Evolutionary conservation across 2,888 invertebrate genomes (phyloP).

Genomic region (Drosophila cognata): DNA sequence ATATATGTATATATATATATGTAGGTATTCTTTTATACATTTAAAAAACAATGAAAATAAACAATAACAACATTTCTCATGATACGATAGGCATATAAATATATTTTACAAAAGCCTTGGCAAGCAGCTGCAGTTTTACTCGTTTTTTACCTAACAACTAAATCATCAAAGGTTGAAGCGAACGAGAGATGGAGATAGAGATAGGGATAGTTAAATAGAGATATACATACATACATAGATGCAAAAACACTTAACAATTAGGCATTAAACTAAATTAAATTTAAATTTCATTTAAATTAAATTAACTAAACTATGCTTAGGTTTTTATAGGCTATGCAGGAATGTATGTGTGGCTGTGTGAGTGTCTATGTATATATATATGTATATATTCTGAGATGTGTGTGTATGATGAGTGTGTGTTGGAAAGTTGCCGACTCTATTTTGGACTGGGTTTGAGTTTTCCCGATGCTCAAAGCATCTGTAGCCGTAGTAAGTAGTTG

Average conservation of each 20-base stretch:
- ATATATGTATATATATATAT: slow-evolving; percentile 24
- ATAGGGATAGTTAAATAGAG: slow-evolving; percentile 17
- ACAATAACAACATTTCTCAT: slow-evolving; percentile 75
- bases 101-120: slow-evolving; percentile 79
- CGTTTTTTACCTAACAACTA: slow-evolving; percentile 38
- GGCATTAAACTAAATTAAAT: slow-evolving; percentile 77
- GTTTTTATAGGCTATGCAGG: slow-evolving; percentile 67
- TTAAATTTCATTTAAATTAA: slow-evolving; percentile 78
- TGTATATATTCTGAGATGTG: slow-evolving; percentile 39
- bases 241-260: slow-evolving; percentile 71
- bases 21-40: slow-evolving; percentile 70
- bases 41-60: slow-evolving; percentile 76
- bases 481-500: slow-evolving; percentile 17
- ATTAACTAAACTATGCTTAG: slow-evolving; percentile 78
- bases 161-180: slow-evolving; percentile 22
- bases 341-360: slow-evolving; percentile 50
- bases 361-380: neutral
- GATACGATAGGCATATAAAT: slow-evolving; percentile 43
- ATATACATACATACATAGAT: slow-evolving; percentile 5
- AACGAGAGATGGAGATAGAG: slow-evolving; percentile 4
- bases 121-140: slow-evolving; percentile 60
- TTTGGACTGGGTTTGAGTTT: slow-evolving; percentile 44
- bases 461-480: slow-evolving; percentile 62
- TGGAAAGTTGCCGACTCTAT: slow-evolving; percentile 29
- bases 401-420: slow-evolving; percentile 28